Evolutionary conservation across 2,797 vertebrate species (phyloP).

Genomic region (Tauraco hartlaubi): DNA sequence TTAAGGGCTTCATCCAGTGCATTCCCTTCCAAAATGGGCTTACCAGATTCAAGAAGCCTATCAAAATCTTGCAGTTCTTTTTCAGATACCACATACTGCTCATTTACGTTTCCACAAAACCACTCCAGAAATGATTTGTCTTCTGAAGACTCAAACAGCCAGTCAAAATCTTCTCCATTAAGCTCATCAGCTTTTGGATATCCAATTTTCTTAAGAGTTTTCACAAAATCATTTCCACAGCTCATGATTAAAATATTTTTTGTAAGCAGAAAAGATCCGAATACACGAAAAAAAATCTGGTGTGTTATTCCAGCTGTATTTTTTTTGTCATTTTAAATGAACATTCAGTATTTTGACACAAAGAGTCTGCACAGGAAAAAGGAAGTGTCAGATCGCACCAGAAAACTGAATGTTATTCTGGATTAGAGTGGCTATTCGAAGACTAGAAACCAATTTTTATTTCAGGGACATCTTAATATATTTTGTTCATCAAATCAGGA

Average conservation of each 20-base stretch:
- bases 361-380: constrained; percentile 15
- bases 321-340: not conserved
- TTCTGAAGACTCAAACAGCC: constrained; percentile 90
- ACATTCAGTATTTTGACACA: constrained; percentile 24
- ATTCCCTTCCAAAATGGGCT: constrained; percentile 85
- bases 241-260: constrained; percentile 81
- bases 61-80: constrained; percentile 85
- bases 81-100: constrained; percentile 80
- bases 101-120: constrained; percentile 87
- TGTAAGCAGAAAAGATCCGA: constrained; percentile 34
- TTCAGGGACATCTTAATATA: not conserved
- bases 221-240: constrained; percentile 89
- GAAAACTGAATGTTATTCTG: not conserved
- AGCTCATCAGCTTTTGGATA: constrained; percentile 85
- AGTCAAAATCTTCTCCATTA: constrained; percentile 93
- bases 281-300: constrained; percentile 18
- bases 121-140: constrained; percentile 87
- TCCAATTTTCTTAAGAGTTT: constrained; percentile 85
- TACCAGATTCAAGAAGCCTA: constrained; percentile 79
- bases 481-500: not conserved
- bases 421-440: not conserved
- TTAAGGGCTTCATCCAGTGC: constrained; percentile 87
- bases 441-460: not conserved
- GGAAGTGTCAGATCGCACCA: constrained; percentile 33
- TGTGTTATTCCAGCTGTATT: not conserved